Percentiles rank a stretch among this genome's conserved stretches.
These are phyloP conservation scores for Cremastinae sp. DNA, from an alignment of 2,888 invertebrate genomes.

Conservation along the genomic window DNA sequence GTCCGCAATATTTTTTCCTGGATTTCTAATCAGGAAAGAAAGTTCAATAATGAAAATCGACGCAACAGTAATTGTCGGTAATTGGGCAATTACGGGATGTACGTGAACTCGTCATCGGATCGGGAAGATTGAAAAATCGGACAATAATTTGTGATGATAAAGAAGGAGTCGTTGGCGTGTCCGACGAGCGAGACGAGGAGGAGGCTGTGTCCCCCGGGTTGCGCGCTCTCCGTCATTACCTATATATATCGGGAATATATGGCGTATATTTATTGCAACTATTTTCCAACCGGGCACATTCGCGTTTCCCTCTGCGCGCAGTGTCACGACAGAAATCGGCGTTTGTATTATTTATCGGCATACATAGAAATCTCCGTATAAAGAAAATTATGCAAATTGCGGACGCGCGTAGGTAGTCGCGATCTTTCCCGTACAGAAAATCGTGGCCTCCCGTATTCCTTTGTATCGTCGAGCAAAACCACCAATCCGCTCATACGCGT, in stretches of 20 bases:
- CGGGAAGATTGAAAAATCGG: constrained; percentile 1
- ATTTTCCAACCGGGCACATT: background rate
- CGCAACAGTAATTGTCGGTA: constrained; percentile 50
- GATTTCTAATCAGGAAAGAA: too few relatives aligned
- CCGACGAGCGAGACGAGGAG: constrained; percentile 1
- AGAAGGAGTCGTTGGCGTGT: constrained; percentile 25
- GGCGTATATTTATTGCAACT: constrained; percentile 17
- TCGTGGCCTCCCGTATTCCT: constrained; percentile 40
- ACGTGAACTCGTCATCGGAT: background rate
- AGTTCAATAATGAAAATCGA: too few relatives aligned
- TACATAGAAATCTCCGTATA: constrained; percentile 50
- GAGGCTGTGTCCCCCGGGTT: background rate
- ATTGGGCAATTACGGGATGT: too few relatives aligned
- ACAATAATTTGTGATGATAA: constrained; percentile 33
- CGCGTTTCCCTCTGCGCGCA: constrained; percentile 12
- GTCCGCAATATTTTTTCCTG: too few relatives aligned
- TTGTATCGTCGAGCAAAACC: background rate
- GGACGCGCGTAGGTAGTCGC: constrained; percentile 52
- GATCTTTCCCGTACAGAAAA: constrained; percentile 21
- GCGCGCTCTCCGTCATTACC: constrained; percentile 26
- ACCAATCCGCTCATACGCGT: constrained; percentile 6
- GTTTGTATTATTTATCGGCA: constrained; percentile 44
- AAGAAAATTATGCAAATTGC: constrained; percentile 61
- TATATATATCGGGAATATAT: constrained; percentile 2
- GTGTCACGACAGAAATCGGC: constrained; percentile 36